These are phyloP conservation scores for Drosophila longiperda DNA, from an alignment of 2,888 invertebrate species.

Conservation along the genomic window DNA sequence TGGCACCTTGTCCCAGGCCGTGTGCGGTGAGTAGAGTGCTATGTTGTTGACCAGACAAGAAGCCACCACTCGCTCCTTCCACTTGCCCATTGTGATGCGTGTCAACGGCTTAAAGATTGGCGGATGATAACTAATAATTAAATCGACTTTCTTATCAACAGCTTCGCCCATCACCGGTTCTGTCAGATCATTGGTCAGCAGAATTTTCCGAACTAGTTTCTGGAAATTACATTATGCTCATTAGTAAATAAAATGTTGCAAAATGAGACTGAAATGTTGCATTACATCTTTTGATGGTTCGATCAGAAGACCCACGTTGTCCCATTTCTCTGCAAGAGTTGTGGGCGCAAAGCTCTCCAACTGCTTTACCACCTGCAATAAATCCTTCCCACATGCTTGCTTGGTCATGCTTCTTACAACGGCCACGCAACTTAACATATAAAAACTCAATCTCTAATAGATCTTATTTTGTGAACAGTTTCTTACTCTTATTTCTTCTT, in stretches of 20 bases:
- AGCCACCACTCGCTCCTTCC: slow-evolving; percentile 92
- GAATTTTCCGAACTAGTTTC: slow-evolving; percentile 87
- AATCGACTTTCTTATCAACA: slow-evolving; percentile 87
- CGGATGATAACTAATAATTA: slow-evolving; percentile 98
- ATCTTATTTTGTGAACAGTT: background rate
- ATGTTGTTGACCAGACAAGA: slow-evolving; percentile 93
- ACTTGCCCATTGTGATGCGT: slow-evolving; percentile 91
- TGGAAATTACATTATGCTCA: slow-evolving; percentile 50
- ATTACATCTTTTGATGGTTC: slow-evolving; percentile 88
- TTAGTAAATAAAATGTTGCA: background rate
- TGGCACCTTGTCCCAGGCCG: slow-evolving; percentile 92
- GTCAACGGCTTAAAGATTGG: slow-evolving; percentile 95
- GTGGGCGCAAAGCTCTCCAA: slow-evolving; percentile 90
- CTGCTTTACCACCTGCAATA: slow-evolving; percentile 85
- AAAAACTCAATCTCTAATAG: background rate
- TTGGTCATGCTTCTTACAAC: slow-evolving; percentile 52
- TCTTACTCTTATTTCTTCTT: background rate
- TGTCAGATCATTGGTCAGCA: slow-evolving; percentile 97
- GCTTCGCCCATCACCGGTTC: slow-evolving; percentile 95
- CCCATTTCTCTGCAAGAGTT: slow-evolving; percentile 93
- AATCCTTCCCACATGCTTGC: slow-evolving; percentile 44
- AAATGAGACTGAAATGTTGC: background rate
- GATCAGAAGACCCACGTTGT: slow-evolving; percentile 96
- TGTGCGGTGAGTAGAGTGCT: slow-evolving; percentile 96
- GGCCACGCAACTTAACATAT: slow-evolving; percentile 38